Evolutionary conservation across 2,113 vertebrate genomes (phyloP).

Genomic region (Prolemur simus): DNA sequence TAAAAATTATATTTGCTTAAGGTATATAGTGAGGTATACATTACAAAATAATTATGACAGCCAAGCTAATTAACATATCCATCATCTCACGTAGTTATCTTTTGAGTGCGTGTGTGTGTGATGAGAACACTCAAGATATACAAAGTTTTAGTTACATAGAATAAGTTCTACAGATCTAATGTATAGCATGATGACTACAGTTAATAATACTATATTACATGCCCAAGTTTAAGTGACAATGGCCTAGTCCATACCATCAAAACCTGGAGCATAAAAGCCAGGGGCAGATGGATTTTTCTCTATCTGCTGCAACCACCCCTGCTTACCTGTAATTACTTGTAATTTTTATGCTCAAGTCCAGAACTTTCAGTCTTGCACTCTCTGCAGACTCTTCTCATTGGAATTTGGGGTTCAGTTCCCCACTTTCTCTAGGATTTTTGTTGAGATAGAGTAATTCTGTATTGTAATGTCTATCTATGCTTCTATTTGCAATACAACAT

Average conservation of each 20-base stretch:
- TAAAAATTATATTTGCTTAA: neutral
- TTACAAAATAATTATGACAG: neutral
- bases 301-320: neutral
- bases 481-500: neutral
- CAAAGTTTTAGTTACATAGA: neutral
- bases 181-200: too few species aligned
- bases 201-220: neutral
- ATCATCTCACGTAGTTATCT: neutral
- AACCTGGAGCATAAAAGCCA: neutral
- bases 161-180: neutral
- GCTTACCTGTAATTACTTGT: neutral
- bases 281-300: neutral
- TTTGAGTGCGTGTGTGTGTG: neutral
- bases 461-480: neutral
- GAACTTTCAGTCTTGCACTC: neutral
- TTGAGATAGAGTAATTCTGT: neutral
- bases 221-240: neutral
- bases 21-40: neutral
- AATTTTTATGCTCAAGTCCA: neutral
- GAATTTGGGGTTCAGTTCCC: neutral
- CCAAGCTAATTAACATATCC: neutral
- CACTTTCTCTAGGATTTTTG: neutral
- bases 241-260: neutral
- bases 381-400: neutral
- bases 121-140: neutral